phyloP scores from a whole-genome alignment of 2,113 vertebrate species.

The Aleadryas rufinucha region DNA sequence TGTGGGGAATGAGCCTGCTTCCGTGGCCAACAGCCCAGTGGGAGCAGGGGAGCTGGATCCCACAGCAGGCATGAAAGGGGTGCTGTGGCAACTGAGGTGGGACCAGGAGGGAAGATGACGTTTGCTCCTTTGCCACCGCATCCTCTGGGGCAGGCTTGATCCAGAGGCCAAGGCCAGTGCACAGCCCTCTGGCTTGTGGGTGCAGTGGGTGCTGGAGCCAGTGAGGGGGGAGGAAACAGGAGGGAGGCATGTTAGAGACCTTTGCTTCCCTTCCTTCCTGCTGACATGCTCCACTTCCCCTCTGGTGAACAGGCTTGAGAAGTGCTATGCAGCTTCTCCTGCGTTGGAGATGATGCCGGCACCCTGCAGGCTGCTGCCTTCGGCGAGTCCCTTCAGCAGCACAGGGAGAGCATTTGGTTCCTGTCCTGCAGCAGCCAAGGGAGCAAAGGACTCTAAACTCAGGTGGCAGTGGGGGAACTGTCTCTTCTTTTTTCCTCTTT shows the following conservation, averaged over 20 bases:
- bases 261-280: not conserved
- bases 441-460: not conserved
- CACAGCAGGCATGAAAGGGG: not conserved
- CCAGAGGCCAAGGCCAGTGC: not conserved
- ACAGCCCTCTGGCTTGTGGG: not conserved
- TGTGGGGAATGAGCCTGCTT: not conserved
- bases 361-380: not conserved
- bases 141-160: not conserved
- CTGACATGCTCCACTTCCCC: not conserved
- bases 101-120: accelerated
- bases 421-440: accelerated
- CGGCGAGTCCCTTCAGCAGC: not conserved
- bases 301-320: not conserved
- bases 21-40: not conserved
- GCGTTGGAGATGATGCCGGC: not conserved
- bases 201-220: not conserved
- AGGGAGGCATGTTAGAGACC: not conserved
- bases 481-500: not conserved
- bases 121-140: not conserved
- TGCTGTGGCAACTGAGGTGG: not conserved
- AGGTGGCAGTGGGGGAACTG: not conserved
- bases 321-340: not conserved
- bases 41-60: not conserved
- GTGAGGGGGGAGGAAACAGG: not conserved
- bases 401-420: not conserved